Evolutionary conservation across 2,888 invertebrate species (phyloP).

Genomic region (Trissolcus japonicus): DNA sequence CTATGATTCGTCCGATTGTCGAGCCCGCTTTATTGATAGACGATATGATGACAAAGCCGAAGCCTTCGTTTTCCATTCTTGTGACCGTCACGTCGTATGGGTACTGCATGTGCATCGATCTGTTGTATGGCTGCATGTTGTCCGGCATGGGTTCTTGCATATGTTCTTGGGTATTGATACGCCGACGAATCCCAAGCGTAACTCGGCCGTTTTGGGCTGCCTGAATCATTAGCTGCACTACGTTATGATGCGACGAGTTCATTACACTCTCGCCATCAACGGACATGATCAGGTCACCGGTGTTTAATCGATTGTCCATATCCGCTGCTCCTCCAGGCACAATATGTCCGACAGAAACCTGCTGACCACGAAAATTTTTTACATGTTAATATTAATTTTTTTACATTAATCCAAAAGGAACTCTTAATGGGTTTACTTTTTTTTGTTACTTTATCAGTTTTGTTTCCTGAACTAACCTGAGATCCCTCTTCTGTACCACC

Average conservation of each 20-base stretch:
- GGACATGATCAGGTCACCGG: conserved; percentile 95
- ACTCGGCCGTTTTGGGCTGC: conserved; percentile 93
- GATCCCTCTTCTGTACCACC: conserved; percentile 99
- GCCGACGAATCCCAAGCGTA: conserved; percentile 84
- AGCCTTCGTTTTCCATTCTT: conserved; percentile 95
- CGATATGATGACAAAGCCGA: conserved; percentile 99
- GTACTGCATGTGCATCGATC: conserved; percentile 74
- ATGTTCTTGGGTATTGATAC: conserved; percentile 78
- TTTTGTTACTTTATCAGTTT: not conserved
- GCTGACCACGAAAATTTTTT: conserved; percentile 66
- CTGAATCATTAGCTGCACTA: conserved; percentile 93
- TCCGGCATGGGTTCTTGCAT: conserved; percentile 60
- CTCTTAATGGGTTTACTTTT: not conserved
- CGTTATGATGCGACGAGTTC: conserved; percentile 93
- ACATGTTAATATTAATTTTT: conserved; percentile 31
- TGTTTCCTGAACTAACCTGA: conserved; percentile 79
- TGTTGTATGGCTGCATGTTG: conserved; percentile 73
- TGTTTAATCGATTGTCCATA: conserved; percentile 90
- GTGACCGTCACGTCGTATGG: conserved; percentile 96
- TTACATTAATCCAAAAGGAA: not conserved
- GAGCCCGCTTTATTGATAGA: conserved; percentile 92
- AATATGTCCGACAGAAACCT: conserved; percentile 96
- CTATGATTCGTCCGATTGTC: conserved; percentile 95
- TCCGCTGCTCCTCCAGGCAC: conserved; percentile 97
- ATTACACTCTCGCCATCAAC: conserved; percentile 92